These are phyloP conservation scores for Isotomurus palustris DNA, from an alignment of 2,888 invertebrate genomes.

Conservation along the genomic window DNA sequence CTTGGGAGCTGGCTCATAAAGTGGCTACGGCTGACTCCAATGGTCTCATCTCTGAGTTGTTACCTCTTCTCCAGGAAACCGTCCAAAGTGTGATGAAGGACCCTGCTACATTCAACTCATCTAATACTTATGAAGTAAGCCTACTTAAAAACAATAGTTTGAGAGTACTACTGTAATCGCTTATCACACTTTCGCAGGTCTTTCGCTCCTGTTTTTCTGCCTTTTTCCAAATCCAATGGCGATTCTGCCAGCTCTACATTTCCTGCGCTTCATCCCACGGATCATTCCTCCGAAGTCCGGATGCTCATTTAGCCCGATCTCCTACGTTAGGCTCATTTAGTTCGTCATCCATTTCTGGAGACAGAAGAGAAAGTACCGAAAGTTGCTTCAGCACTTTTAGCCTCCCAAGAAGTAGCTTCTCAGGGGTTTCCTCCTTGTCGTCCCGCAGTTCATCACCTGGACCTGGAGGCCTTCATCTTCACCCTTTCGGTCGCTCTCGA, in stretches of 20 bases:
- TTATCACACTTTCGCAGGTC: constrained; percentile 38
- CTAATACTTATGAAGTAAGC: constrained; percentile 42
- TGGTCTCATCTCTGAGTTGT: constrained; percentile 44
- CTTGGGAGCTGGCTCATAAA: constrained; percentile 41
- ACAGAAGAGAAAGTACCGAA: constrained; percentile 45
- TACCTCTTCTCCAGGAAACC: constrained; percentile 45
- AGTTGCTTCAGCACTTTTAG: constrained; percentile 45
- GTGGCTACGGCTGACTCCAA: constrained; percentile 35
- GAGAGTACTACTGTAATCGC: neutral
- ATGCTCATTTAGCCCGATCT: constrained; percentile 41
- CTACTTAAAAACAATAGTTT: neutral
- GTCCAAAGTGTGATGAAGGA: constrained; percentile 46
- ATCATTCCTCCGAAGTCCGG: constrained; percentile 39
- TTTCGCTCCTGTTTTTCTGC: constrained; percentile 46
- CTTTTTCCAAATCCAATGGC: constrained; percentile 47
- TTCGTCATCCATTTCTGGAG: constrained; percentile 37
- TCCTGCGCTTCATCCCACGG: constrained; percentile 43
- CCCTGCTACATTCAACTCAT: constrained; percentile 40
- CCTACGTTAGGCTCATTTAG: constrained; percentile 43
- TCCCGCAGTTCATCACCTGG: constrained; percentile 44
- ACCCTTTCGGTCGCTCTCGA: constrained; percentile 37
- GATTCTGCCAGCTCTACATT: constrained; percentile 44
- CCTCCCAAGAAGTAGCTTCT: constrained; percentile 43
- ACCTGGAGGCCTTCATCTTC: constrained; percentile 38
- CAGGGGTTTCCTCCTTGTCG: constrained; percentile 42